phyloP scores from a whole-genome alignment of 2,888 invertebrate species.

The Mythimna ferrago region DNA sequence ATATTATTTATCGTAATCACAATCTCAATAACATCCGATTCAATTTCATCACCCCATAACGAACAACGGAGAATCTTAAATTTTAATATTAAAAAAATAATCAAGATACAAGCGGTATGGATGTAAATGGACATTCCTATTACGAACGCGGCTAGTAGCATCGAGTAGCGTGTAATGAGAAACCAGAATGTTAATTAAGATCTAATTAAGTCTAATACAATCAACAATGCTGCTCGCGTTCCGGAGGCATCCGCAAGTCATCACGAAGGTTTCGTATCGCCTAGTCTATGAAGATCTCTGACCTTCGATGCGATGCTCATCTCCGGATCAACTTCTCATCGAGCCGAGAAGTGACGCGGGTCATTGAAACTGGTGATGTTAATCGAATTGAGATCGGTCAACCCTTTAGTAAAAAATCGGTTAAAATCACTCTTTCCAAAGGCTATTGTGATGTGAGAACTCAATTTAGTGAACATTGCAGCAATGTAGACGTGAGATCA shows the following conservation, averaged over 20 bases:
- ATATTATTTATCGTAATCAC: slow-evolving; percentile 69
- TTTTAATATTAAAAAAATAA: slow-evolving; percentile 79
- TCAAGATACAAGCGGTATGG: slow-evolving; percentile 82
- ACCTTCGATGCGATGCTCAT: slow-evolving; percentile 70
- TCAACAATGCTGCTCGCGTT: slow-evolving; percentile 90
- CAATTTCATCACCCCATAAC: slow-evolving; percentile 79
- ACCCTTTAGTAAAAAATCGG: slow-evolving; percentile 89
- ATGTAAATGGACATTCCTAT: slow-evolving; percentile 88
- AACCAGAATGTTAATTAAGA: slow-evolving; percentile 91
- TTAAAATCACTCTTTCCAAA: slow-evolving; percentile 85
- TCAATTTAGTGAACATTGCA: slow-evolving; percentile 86
- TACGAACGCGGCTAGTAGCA: slow-evolving; percentile 85
- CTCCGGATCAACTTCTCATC: slow-evolving; percentile 48
- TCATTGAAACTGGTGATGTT: slow-evolving; percentile 78
- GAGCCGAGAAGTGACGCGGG: slow-evolving; percentile 62
- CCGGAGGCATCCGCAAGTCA: slow-evolving; percentile 89
- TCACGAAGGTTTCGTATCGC: slow-evolving; percentile 78
- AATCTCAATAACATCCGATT: slow-evolving; percentile 76
- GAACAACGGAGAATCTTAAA: slow-evolving; percentile 71
- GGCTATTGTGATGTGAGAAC: slow-evolving; percentile 89
- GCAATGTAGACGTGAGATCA: slow-evolving; percentile 78
- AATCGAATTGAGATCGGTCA: slow-evolving; percentile 90
- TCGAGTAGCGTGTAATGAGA: slow-evolving; percentile 90
- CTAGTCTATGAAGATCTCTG: slow-evolving; percentile 78
- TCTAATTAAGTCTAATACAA: slow-evolving; percentile 91